phyloP scores from a whole-genome alignment of 1,140 invertebrate species.

The Aphis gossypii region DNA sequence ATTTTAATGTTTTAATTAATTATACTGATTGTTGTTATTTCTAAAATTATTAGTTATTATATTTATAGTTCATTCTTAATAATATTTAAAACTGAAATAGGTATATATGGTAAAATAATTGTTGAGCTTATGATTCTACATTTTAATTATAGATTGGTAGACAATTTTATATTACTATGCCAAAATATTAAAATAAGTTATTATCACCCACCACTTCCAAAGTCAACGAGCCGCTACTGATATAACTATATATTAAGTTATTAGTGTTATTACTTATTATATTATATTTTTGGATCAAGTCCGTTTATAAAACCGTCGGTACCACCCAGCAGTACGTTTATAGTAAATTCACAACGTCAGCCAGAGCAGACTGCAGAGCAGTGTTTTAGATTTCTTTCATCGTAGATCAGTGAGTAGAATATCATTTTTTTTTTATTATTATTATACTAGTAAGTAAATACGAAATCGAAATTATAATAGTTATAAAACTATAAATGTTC shows the following conservation, averaged over 20 bases:
- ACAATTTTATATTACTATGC: background rate
- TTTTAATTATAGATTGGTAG: conserved; percentile 9
- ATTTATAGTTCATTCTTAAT: background rate
- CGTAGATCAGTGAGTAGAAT: conserved; percentile 1
- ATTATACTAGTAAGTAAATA: background rate
- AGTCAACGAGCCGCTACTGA: background rate
- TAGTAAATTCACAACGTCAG: background rate
- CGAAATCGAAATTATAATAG: background rate
- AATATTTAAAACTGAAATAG: background rate
- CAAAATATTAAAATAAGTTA: conserved; percentile 3
- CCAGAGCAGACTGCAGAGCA: conserved; percentile 27
- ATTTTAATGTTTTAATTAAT: too few species aligned
- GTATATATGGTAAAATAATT: background rate
- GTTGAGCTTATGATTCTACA: background rate
- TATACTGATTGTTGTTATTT: background rate
- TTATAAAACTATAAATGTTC: background rate
- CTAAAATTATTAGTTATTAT: too few species aligned
- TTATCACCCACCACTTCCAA: background rate
- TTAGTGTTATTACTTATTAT: background rate
- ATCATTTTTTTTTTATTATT: background rate
- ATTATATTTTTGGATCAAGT: conserved; percentile 48
- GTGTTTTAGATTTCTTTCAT: background rate
- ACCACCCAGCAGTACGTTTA: background rate
- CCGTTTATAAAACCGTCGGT: conserved; percentile 50
- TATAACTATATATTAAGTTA: background rate